A percentile compares a stretch with the other conserved stretches of the same genome.
phyloP scores from a whole-genome alignment of 2,797 vertebrate species.

The Pseudomugil tenellus region DNA sequence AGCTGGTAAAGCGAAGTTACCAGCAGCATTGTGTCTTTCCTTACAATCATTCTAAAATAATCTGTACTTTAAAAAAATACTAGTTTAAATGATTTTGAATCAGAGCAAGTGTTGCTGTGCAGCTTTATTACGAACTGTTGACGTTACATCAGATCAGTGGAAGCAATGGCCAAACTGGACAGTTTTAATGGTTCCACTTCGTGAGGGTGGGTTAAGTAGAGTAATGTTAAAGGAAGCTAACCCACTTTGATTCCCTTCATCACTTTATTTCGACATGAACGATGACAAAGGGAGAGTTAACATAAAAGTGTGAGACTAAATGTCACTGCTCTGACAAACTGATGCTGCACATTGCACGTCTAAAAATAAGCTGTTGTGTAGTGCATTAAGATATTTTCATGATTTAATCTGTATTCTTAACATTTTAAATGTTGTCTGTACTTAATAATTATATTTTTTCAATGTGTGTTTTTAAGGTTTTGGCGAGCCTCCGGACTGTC shows the following conservation, averaged over 20 bases:
- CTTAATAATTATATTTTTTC: not conserved
- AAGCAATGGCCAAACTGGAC: no score
- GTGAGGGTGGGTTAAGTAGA: no score
- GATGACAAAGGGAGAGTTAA: not conserved
- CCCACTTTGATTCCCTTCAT: not conserved
- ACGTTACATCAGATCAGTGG: no score
- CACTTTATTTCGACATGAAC: not conserved
- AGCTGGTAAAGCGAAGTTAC: no score
- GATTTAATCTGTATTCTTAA: not conserved
- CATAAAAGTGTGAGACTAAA: not conserved
- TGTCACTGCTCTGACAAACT: not conserved
- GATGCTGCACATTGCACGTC: not conserved
- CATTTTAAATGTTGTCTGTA: not conserved
- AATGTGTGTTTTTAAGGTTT: constrained; percentile 80
- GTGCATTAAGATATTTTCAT: not conserved
- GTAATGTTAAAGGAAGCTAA: no score
- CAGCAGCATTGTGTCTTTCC: no score
- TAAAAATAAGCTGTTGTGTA: not conserved
- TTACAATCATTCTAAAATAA: no score
- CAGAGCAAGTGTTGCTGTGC: no score
- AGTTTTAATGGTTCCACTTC: no score
- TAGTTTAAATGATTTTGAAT: no score
- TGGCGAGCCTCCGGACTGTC: constrained; percentile 93
- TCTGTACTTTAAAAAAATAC: no score
- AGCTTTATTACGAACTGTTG: no score